These are phyloP conservation scores for Caracal caracal DNA, from an alignment of 2,113 vertebrate genomes.

Conservation along the genomic window DNA sequence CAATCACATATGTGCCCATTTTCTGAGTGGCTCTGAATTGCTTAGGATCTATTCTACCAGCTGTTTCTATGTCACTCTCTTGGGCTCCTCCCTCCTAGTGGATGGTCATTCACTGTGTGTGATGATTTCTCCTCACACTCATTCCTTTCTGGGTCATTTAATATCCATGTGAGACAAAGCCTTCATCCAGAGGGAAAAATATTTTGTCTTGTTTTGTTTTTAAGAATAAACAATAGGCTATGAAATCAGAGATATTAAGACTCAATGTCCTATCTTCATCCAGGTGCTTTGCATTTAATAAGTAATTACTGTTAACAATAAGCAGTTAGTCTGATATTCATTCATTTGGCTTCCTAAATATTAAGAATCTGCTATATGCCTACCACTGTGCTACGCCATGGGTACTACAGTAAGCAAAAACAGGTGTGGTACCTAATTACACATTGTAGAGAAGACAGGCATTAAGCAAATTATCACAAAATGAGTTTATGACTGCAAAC, in stretches of 20 bases:
- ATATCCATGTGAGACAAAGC: background rate
- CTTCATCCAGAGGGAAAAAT: background rate
- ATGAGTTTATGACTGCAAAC: background rate
- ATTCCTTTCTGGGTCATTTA: background rate
- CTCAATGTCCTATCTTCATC: background rate
- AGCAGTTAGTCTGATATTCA: background rate
- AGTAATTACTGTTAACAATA: background rate
- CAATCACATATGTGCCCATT: background rate
- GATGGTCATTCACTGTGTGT: background rate
- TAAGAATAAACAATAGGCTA: background rate
- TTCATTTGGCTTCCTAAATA: background rate
- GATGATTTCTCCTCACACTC: background rate
- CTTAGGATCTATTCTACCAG: background rate
- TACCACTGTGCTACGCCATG: background rate
- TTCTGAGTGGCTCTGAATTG: background rate
- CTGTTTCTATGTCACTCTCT: background rate
- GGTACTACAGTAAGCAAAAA: background rate
- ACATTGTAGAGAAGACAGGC: background rate
- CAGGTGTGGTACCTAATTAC: background rate
- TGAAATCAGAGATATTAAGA: background rate
- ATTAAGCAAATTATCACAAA: constrained; percentile 9
- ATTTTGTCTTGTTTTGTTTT: background rate
- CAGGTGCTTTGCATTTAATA: background rate
- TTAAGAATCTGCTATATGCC: background rate
- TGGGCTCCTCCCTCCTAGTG: background rate